These are phyloP conservation scores for Momotus momota DNA, from an alignment of 2,797 vertebrate species.

Conservation along the genomic window DNA sequence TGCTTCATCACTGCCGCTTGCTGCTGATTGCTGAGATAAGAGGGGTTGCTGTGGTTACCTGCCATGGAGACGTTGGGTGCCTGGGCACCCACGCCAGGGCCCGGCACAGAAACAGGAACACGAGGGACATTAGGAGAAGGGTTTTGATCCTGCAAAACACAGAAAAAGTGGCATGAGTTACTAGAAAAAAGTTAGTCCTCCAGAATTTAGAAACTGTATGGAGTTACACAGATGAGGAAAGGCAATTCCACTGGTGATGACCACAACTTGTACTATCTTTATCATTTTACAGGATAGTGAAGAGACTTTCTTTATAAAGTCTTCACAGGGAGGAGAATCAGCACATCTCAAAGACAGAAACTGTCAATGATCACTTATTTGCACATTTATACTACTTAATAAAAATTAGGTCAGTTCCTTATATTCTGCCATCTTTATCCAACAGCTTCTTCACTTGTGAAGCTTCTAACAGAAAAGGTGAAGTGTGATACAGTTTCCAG, in stretches of 20 bases:
- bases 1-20: constrained; percentile 88
- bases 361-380: not conserved
- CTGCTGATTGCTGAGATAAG: constrained; percentile 87
- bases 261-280: not conserved
- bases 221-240: not conserved
- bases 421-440: not conserved
- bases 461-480: not conserved
- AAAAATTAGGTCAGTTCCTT: not conserved
- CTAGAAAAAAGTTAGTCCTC: not conserved
- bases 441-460: not conserved
- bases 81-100: constrained; percentile 80
- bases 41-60: constrained; percentile 81
- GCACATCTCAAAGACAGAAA: not conserved
- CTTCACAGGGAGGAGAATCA: not conserved
- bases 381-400: not conserved
- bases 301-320: not conserved
- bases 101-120: constrained; percentile 80
- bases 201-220: not conserved
- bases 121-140: constrained; percentile 81
- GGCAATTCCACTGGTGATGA: not conserved
- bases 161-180: not conserved
- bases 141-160: constrained; percentile 87
- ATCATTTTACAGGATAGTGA: not conserved
- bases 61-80: constrained; percentile 79
- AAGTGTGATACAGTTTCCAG: not conserved